These are phyloP conservation scores for Isurus oxyrinchus DNA, from an alignment of 2,113 vertebrate species.

Conservation along the genomic window DNA sequence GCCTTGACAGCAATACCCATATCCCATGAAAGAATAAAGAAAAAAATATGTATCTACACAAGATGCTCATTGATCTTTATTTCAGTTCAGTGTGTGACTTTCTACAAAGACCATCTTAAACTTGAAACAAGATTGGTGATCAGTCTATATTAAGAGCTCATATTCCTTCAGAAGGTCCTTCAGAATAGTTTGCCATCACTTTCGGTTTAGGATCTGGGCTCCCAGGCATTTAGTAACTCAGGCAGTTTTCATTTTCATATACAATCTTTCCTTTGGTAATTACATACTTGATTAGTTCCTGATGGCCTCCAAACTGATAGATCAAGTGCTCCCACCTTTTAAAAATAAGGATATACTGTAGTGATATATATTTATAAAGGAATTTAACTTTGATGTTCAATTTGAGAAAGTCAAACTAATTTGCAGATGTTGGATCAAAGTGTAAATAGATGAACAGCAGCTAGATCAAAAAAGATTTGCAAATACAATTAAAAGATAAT, in stretches of 20 bases:
- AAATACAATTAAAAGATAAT: background rate
- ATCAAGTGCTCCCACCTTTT: conserved; percentile 93
- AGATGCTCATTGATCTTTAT: background rate
- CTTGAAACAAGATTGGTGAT: background rate
- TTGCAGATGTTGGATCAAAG: background rate
- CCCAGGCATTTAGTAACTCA: conserved; percentile 47
- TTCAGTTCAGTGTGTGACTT: background rate
- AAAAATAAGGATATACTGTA: conserved; percentile 35
- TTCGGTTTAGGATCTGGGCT: background rate
- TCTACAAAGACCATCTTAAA: background rate
- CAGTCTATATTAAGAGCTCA: background rate
- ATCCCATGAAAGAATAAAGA: too few relatives aligned
- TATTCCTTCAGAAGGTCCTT: background rate
- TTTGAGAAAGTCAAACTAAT: background rate
- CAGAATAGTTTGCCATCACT: background rate
- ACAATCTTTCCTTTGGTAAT: conserved; percentile 75
- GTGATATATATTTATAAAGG: background rate
- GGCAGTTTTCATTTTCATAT: conserved; percentile 63
- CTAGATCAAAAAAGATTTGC: background rate
- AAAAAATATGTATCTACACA: background rate
- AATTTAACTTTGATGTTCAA: background rate
- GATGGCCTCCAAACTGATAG: conserved; percentile 91
- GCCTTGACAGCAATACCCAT: too few relatives aligned
- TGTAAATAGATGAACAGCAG: background rate
- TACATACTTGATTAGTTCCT: conserved; percentile 78